Evolutionary conservation across 1,140 invertebrate genomes (phyloP), one percentile per base, ranked within the genome.

Genomic region (Ylistrum balloti): DNA sequence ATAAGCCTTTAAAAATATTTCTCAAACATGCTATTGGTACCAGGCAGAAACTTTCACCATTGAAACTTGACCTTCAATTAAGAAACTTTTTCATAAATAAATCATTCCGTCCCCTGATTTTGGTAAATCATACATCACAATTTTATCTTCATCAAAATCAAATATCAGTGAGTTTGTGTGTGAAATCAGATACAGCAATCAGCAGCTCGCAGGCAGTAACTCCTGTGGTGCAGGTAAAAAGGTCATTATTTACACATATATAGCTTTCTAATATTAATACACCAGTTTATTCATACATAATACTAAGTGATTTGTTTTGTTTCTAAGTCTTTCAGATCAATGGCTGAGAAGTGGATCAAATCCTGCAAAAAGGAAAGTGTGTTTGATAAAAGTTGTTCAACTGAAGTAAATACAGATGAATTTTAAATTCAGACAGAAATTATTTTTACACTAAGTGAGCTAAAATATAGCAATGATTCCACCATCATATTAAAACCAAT

Each of bases 101-200:
- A 74, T 74, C 56, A 74, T 74, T 28, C n/a, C 5, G 9, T 74
- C 56, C 56, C n/a, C 28, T 74, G 56, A 74, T 74, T 74, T 74
- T 74, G n/a, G n/a, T 74, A n/a, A 74, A 28, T 74, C 22, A 74
- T 28, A 74, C 56, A 74, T 74, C n/a, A n/a, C n/a, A 74, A 74
- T 74, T 74, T 74, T 74, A 74, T 74, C 56, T 74, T 74, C 22
- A 74, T 74, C 56, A 74, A 74, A 28, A 74, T 74, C 56, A 74
- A 74, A 74, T 74, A 74, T 74, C 56, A 28, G 56, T 28, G 22
- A 28, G 56, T n/a, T 74, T 74, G 56, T 74, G 56, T 74, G 56
- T 22, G 56, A 28, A 28, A 74, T 28, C 22, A 74, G 56, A 74
- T 74, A 74, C 13, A 1, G 56, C 5, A 1, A 5, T 74, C 2